Evolutionary conservation across 2,113 vertebrate species (phyloP).

Genomic region (Panurus biarmicus): DNA sequence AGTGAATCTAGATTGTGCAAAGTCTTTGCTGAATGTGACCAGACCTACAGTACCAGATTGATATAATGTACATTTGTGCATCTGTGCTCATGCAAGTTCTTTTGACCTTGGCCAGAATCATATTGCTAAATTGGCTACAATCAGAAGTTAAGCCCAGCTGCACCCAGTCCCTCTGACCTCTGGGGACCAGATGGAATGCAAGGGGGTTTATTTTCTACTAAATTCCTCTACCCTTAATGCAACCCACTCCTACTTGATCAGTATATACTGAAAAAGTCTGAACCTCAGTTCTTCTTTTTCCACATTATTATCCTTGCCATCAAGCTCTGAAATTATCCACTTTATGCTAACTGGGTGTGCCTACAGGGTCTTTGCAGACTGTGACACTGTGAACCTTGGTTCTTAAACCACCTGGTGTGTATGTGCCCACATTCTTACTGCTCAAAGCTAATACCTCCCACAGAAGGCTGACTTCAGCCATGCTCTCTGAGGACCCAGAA

Average conservation of each 20-base stretch:
- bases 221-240: background rate
- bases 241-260: background rate
- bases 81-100: background rate
- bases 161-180: background rate
- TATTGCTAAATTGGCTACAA: background rate
- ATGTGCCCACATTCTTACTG: background rate
- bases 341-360: background rate
- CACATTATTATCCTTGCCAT: background rate
- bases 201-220: background rate
- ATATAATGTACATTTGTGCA: background rate
- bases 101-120: background rate
- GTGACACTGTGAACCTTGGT: background rate
- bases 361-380: background rate
- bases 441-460: background rate
- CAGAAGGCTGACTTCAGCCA: background rate
- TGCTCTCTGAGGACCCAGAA: background rate
- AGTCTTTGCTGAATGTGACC: background rate
- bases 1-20: background rate
- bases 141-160: background rate
- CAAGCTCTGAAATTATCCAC: background rate
- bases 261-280: fast-evolving
- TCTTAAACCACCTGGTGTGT: background rate
- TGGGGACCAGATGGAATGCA: background rate
- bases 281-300: background rate
- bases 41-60: background rate